Evolutionary conservation across 1,140 invertebrate genomes (phyloP).

Genomic region (Chlorops oryzae): DNA sequence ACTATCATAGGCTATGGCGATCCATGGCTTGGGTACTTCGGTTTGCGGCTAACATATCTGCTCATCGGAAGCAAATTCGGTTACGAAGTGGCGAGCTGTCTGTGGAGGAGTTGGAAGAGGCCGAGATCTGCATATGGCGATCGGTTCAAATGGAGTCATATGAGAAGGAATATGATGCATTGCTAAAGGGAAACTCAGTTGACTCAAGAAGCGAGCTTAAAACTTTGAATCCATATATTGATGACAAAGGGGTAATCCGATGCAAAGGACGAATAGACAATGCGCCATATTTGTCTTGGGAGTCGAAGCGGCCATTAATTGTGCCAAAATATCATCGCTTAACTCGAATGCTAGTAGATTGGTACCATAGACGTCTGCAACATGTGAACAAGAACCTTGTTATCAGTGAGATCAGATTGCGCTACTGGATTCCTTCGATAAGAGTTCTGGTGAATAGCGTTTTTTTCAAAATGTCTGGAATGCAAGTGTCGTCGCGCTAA

Average conservation of each 20-base stretch:
- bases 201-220: background rate
- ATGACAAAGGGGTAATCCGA: background rate
- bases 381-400: conserved; percentile 7
- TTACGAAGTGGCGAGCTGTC: background rate
- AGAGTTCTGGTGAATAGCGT: background rate
- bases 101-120: background rate
- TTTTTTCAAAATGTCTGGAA: background rate
- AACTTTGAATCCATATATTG: background rate
- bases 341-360: background rate
- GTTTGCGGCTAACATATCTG: too few species aligned
- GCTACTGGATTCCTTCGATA: conserved; percentile 1
- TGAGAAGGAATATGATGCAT: background rate
- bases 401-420: background rate
- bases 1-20: background rate
- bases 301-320: background rate
- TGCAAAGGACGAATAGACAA: background rate
- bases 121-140: background rate
- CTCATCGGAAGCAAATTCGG: too few species aligned
- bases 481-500: background rate
- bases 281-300: background rate
- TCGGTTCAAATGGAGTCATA: background rate
- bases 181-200: background rate
- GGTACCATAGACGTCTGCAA: background rate
- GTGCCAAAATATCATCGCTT: background rate
- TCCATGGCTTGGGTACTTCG: background rate